Conservation (phyloP, 2,113 vertebrate genomes). For the Furnarius figulus region DNA sequence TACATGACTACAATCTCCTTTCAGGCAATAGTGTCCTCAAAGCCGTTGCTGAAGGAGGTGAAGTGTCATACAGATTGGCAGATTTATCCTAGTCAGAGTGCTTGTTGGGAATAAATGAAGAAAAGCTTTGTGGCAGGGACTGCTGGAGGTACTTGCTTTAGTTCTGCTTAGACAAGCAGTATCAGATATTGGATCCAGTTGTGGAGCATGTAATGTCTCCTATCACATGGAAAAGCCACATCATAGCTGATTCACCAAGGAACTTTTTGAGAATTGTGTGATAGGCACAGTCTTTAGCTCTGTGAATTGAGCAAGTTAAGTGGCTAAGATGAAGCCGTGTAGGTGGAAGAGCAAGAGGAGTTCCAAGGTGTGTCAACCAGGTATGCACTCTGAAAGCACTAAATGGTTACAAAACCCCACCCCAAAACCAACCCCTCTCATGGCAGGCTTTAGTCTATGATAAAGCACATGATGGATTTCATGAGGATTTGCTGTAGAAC, state of each 20-base stretch:
- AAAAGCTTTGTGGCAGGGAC: neutral
- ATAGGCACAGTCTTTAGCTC: neutral
- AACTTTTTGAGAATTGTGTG: neutral
- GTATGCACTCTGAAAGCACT: neutral
- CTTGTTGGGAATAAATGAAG: neutral
- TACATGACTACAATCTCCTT: neutral
- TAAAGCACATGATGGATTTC: neutral
- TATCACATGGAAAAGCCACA: neutral
- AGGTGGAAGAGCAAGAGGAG: neutral
- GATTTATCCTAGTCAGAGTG: neutral
- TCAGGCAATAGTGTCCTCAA: neutral
- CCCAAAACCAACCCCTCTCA: rapidly evolving
- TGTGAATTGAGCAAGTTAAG: neutral
- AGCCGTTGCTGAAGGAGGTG: neutral
- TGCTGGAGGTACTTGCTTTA: neutral
- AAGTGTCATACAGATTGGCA: neutral
- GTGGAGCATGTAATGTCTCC: neutral
- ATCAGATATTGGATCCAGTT: neutral
- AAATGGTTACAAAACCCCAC: neutral
- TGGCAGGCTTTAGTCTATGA: neutral
- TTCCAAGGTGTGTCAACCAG: neutral
- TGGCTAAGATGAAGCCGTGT: neutral
- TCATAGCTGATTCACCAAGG: neutral
- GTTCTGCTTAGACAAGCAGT: neutral
- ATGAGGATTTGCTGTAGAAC: neutral